Conservation (phyloP, 2,888 invertebrate species). For the Dryobota labecula region DNA sequence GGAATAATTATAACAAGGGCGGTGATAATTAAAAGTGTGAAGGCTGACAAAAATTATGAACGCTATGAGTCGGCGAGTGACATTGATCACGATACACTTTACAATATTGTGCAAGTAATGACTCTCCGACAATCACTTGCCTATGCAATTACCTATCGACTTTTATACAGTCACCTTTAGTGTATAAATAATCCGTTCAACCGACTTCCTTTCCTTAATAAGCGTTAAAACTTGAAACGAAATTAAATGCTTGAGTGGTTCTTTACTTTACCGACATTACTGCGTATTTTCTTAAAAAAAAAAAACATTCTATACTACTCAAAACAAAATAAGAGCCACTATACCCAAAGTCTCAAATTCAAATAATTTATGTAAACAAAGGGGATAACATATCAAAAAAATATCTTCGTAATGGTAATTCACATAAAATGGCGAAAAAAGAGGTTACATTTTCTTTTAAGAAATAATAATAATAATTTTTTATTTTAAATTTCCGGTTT, state of each 20-base stretch:
- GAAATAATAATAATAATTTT: no score
- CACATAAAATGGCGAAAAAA: no score
- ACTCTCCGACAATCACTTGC: conserved; percentile 43
- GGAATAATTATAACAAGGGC: conserved; percentile 59
- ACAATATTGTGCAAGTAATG: conserved; percentile 52
- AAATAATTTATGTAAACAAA: no score
- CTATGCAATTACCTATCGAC: conserved; percentile 39
- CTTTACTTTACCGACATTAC: background rate
- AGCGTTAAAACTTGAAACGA: conserved; percentile 32
- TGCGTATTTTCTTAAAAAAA: background rate
- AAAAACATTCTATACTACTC: no score
- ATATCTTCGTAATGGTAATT: no score
- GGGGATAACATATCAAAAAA: no score
- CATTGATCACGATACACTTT: conserved; percentile 63
- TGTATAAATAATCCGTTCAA: conserved; percentile 27
- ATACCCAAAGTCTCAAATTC: no score
- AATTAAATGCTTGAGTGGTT: conserved; percentile 26
- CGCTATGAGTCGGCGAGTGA: conserved; percentile 64
- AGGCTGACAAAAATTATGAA: conserved; percentile 74
- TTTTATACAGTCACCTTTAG: conserved; percentile 35
- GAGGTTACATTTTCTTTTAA: no score
- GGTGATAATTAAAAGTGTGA: conserved; percentile 62
- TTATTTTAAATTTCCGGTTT: no score
- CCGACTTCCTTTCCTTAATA: conserved; percentile 43
- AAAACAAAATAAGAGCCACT: no score